Evolutionary conservation across 2,888 invertebrate genomes (phyloP).

Genomic region (Drosophila lutescens): DNA sequence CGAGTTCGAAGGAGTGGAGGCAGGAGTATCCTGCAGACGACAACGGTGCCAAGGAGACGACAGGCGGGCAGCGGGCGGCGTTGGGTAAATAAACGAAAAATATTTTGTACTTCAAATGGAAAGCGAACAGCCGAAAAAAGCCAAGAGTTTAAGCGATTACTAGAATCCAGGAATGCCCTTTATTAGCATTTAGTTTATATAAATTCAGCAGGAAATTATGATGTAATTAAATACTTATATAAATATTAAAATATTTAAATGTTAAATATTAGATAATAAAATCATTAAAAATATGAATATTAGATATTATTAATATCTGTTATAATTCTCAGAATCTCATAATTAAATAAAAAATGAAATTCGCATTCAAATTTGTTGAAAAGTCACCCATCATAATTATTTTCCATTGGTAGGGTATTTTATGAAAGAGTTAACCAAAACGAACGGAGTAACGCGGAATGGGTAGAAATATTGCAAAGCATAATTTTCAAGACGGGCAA

Average conservation of each 20-base stretch:
- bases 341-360: too few relatives aligned
- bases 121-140: conserved; percentile 21
- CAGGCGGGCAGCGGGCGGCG: conserved; percentile 3
- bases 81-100: conserved; percentile 73
- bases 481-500: not conserved
- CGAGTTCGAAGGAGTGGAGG: conserved; percentile 36
- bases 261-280: too few relatives aligned
- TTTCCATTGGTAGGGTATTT: not conserved
- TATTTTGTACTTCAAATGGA: conserved; percentile 64
- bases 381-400: too few relatives aligned
- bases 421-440: not conserved
- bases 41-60: conserved; percentile 70
- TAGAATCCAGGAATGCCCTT: not conserved
- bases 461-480: not conserved
- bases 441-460: not conserved
- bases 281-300: too few relatives aligned
- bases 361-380: too few relatives aligned
- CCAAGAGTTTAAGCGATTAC: not conserved
- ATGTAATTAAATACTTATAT: too few relatives aligned
- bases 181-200: not conserved
- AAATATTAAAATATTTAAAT: too few relatives aligned
- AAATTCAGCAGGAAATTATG: too few relatives aligned
- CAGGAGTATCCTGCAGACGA: conserved; percentile 35
- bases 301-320: too few relatives aligned
- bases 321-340: too few relatives aligned